Evolutionary conservation across 2,888 invertebrate genomes (phyloP), one percentile per base, ranked within the genome.

Genomic region (Ferdinandea cuprea): DNA sequence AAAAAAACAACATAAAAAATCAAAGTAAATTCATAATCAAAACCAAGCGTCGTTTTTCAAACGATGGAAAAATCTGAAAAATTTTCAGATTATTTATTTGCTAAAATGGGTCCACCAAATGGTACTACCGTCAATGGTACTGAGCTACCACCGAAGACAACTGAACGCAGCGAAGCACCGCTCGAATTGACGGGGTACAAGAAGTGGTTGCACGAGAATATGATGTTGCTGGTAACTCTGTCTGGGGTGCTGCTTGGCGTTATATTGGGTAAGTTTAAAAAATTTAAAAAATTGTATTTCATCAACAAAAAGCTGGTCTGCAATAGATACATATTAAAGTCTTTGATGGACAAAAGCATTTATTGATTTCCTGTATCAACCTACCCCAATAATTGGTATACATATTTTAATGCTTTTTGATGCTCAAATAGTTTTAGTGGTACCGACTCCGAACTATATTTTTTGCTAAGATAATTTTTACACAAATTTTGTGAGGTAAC

Each of bases 51-150:
- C 73, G 85, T 78, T 86, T 80, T 86, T 85, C 86, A 87, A 87
- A 88, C 87, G 88, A 93, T 93, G 93, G 93, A 93, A 92, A 93
- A 92, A 91, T 91, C 93, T 91, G 93, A 92, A 91, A 93, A 93
- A 88, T 94, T 95, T 93, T 94, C 94, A 94, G 95, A 95, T 91
- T 95, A 95, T 92, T 92, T 95, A 91, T 95, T 95, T 91, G 94
- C 94, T 91, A 95, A 95, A 93, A 95, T 95, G 95, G 94, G 94
- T 89, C 93, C 94, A 87, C 93, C 93, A 85, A 92, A 92, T 86
- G 91, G 92, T 86, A 92, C 88, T 79, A 89, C 90, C 80, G 87
- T 89, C 78, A 89, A 90, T 84, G 90, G 91, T 85, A 89, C 89
- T 85, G 89, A 93, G 88, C 87, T 91, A 88, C 90, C 91, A 85